Base-by-base conservation (phyloP, 2,797 vertebrate species). In the Eidolon dupreanum region DNA sequence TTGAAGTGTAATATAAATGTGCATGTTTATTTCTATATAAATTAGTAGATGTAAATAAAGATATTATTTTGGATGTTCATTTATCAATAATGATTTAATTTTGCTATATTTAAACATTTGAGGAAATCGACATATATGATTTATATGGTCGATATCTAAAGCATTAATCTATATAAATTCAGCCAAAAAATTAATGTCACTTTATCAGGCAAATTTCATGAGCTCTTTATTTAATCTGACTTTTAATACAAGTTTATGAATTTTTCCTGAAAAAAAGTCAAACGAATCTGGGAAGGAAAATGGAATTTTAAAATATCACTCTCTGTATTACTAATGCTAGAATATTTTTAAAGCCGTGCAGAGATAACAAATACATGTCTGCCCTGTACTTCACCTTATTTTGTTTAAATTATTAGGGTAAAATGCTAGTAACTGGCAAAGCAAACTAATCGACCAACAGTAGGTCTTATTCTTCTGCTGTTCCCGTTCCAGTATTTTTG, bases 51-150 rank as follows among this genome's bases (percentile, higher is more conserved):
- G 24, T 73, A 77, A 71, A 55, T 33, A 20, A 78, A 46, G 51
- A 57, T 77, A 17, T 8, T 88, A 70, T 26, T 88, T 85, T 65
- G 43, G 85, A 57, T 68, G 13, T 81, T 79, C 19, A 79, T 65
- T 84, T 90, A 53, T 63, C 33, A 79, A 59, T 61, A 68, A 41
- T 73, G 63, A 66, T 49, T 74, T 63, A 63, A 68, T 90, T 92
- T 75, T 87, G 2, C 36, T 61, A 5, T 88, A 88, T 61, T 70
- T 53, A 70, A 90, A 43, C 38, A 57, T 36, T 61, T 88, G 61
- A 83, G 28, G 53, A 95, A n/a, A 59, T 93, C 43, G 8, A 38
- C 2, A 8, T 46, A 8, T 53, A 5, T 75, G 31, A 57, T 53
- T 81, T 93, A 75, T 75, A 20, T 43, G 8, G 8, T 41, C 49